Percentiles rank a stretch among this genome's conserved stretches.
Conservation (phyloP, 2,888 invertebrate genomes). For the Eledona agricola region DNA sequence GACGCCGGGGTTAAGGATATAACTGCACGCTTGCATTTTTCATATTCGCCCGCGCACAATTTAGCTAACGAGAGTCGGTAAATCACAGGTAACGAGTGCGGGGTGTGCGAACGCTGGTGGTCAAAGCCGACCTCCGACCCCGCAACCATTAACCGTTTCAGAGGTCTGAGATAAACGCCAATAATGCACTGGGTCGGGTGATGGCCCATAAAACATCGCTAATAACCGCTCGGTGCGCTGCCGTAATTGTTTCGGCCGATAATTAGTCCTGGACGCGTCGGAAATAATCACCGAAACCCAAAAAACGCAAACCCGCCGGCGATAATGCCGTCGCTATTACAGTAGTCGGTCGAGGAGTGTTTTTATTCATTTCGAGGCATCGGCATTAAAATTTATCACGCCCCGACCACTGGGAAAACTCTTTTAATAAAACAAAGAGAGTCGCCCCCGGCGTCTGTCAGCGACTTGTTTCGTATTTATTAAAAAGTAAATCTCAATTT, state of each 20-base stretch:
- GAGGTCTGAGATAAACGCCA: constrained; percentile 29
- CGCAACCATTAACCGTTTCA: constrained; percentile 17
- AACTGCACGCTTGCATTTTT: no score
- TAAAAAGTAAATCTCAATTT: constrained; percentile 54
- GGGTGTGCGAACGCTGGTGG: constrained; percentile 15
- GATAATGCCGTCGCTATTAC: neutral
- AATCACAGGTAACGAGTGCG: constrained; percentile 13
- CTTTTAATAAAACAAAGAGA: constrained; percentile 53
- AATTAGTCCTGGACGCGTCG: constrained; percentile 10
- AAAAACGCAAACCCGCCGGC: neutral
- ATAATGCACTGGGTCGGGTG: constrained; percentile 28
- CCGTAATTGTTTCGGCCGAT: constrained; percentile 22
- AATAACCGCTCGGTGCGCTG: constrained; percentile 18
- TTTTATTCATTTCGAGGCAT: constrained; percentile 1
- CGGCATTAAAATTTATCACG: constrained; percentile 24
- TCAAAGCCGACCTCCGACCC: constrained; percentile 26
- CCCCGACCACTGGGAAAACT: constrained; percentile 15
- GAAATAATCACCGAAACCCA: constrained; percentile 1
- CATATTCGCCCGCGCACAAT: no score
- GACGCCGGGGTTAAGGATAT: no score
- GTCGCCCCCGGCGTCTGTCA: constrained; percentile 47
- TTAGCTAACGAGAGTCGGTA: constrained; percentile 19
- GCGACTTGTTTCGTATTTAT: constrained; percentile 50
- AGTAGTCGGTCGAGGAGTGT: no score
- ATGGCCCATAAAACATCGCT: constrained; percentile 32